Conservation (phyloP, 1,140 invertebrate genomes). For the Hydropsyche tenuis region DNA sequence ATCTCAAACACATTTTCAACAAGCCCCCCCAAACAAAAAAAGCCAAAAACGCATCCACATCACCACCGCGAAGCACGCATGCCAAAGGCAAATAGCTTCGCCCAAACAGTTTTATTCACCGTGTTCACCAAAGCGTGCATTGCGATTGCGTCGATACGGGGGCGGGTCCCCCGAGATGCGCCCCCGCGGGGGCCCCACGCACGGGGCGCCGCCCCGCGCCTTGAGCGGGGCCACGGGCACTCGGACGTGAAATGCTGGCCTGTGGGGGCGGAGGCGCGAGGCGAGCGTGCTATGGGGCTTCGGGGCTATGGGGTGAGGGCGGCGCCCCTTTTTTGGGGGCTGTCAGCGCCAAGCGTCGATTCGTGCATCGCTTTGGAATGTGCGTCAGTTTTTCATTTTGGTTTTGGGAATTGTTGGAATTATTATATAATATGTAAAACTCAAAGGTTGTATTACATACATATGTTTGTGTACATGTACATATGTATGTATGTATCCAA, state of each 20-base stretch:
- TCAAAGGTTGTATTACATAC: too few relatives aligned
- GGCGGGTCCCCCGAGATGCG: conserved; percentile 3
- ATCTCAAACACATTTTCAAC: too few relatives aligned
- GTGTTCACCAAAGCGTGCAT: conserved; percentile 43
- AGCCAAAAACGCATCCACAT: neutral
- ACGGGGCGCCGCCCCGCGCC: conserved; percentile 35
- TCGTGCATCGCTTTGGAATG: neutral
- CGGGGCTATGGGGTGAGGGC: neutral
- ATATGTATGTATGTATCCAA: too few relatives aligned
- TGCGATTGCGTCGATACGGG: conserved; percentile 47
- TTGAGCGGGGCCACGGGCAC: neutral
- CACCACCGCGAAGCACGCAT: neutral
- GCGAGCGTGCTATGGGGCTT: neutral
- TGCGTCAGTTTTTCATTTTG: too few relatives aligned
- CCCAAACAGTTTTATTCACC: conserved; percentile 48
- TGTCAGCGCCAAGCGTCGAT: conserved; percentile 25
- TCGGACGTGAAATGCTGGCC: conserved; percentile 46
- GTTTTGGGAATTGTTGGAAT: too few relatives aligned
- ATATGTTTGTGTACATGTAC: too few relatives aligned
- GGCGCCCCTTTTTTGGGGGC: neutral
- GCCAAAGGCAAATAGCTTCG: conserved; percentile 27
- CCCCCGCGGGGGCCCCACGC: neutral
- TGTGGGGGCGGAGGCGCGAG: conserved; percentile 9
- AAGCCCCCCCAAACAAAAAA: too few relatives aligned
- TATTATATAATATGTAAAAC: too few relatives aligned